Percentiles rank a stretch among this genome's conserved stretches.
Evolutionary conservation across 2,797 vertebrate genomes (phyloP).

Genomic region (Choloepus didactylus): DNA sequence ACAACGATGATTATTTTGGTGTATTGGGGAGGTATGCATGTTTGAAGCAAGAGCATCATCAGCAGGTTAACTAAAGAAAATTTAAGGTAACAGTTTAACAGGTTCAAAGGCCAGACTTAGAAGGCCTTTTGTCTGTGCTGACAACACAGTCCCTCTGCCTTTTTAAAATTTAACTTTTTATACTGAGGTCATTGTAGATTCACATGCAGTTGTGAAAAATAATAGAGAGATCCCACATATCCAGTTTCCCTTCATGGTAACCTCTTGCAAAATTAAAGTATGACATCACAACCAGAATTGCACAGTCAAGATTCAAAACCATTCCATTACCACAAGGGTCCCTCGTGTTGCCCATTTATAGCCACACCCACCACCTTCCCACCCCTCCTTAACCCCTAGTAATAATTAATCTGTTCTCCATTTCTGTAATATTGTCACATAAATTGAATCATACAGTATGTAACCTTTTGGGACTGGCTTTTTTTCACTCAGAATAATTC

Average conservation of each 20-base stretch:
- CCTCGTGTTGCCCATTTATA: neutral
- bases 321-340: neutral
- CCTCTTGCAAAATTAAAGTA: neutral
- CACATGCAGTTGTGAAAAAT: constrained; percentile 41
- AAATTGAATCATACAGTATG: neutral
- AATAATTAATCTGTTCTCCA: neutral
- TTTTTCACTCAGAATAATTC: neutral
- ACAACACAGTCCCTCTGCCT: neutral
- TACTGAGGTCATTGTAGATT: constrained; percentile 40
- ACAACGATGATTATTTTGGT: neutral
- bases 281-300: neutral
- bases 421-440: neutral
- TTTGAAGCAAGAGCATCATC: neutral
- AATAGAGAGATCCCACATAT: neutral
- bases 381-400: neutral
- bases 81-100: constrained; percentile 41
- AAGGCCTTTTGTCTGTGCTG: neutral
- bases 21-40: neutral
- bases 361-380: neutral
- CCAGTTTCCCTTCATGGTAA: neutral
- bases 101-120: constrained; percentile 34
- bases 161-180: neutral
- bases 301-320: neutral
- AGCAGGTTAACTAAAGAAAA: constrained; percentile 10
- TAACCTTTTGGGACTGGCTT: neutral